These are phyloP conservation scores for Crypturellus tataupa DNA, from an alignment of 2,797 vertebrate species.

Conservation along the genomic window DNA sequence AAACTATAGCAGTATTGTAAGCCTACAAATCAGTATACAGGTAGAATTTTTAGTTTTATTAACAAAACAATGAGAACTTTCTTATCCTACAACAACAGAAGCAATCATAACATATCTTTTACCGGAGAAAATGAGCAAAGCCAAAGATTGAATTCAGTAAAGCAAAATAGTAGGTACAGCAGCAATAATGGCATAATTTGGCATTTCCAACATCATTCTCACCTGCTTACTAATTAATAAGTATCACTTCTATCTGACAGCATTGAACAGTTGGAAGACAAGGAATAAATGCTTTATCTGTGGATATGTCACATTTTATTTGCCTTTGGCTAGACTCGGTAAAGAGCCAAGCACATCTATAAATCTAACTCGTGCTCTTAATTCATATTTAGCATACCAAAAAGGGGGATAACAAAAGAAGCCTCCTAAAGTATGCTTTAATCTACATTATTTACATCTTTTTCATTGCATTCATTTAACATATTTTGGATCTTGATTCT, in stretches of 20 bases:
- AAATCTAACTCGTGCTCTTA: not conserved
- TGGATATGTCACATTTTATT: not conserved
- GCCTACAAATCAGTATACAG: not conserved
- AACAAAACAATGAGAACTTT: not conserved
- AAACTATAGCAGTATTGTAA: not conserved
- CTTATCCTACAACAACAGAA: not conserved
- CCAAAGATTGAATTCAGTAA: not conserved
- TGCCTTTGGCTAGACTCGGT: not conserved
- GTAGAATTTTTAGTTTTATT: not conserved
- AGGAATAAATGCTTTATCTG: not conserved
- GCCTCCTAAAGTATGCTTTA: not conserved
- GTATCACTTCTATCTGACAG: conserved; percentile 24
- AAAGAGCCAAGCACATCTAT: not conserved
- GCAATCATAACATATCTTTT: not conserved
- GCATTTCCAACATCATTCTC: conserved; percentile 1
- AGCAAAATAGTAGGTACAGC: not conserved
- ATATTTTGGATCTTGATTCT: not conserved
- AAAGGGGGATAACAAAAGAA: not conserved
- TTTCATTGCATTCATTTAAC: not conserved
- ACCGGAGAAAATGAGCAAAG: not conserved
- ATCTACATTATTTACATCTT: not conserved
- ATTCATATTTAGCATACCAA: not conserved
- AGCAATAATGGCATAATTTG: conserved; percentile 1
- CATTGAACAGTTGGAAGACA: not conserved
- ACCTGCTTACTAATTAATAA: conserved; percentile 40